Percentiles rank a stretch among this genome's conserved stretches.
phyloP scores from a whole-genome alignment of 2,113 vertebrate genomes.

The Macrotis lagotis region DNA sequence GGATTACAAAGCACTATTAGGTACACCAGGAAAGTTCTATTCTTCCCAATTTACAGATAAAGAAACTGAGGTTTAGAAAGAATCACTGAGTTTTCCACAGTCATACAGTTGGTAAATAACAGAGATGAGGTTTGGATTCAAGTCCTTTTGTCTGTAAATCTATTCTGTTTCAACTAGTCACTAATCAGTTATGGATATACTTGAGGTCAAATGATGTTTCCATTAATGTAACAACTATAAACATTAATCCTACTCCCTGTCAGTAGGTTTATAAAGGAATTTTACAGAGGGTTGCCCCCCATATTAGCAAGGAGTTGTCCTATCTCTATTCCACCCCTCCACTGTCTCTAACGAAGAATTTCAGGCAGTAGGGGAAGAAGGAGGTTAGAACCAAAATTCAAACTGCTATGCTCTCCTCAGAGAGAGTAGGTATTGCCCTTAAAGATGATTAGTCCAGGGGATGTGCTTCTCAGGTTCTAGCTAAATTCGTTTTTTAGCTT shows the following conservation, averaged over 20 bases:
- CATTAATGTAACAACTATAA: not conserved
- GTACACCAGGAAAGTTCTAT: not conserved
- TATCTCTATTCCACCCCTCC: not conserved
- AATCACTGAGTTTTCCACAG: constrained; percentile 11
- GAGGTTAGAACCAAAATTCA: not conserved
- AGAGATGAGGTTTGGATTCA: constrained; percentile 20
- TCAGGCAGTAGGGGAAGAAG: not conserved
- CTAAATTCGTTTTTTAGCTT: too few relatives aligned
- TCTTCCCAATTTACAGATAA: not conserved
- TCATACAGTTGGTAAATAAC: constrained; percentile 13
- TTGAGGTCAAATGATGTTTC: not conserved
- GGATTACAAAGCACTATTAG: not conserved
- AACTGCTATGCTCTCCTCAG: not conserved
- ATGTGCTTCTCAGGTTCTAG: not conserved
- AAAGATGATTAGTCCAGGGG: not conserved
- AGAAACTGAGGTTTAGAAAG: constrained; percentile 13
- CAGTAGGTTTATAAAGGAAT: not conserved
- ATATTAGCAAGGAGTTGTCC: not conserved
- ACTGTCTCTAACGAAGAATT: not conserved
- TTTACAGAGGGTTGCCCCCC: not conserved
- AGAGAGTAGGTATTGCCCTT: not conserved
- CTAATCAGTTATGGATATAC: not conserved
- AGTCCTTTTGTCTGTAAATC: not conserved
- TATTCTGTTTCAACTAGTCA: not conserved
- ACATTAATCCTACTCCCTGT: not conserved